A percentile compares a stretch with the other conserved stretches of the same genome.
Conservation (phyloP, 1,140 invertebrate genomes). For the Sitophilus oryzae region DNA sequence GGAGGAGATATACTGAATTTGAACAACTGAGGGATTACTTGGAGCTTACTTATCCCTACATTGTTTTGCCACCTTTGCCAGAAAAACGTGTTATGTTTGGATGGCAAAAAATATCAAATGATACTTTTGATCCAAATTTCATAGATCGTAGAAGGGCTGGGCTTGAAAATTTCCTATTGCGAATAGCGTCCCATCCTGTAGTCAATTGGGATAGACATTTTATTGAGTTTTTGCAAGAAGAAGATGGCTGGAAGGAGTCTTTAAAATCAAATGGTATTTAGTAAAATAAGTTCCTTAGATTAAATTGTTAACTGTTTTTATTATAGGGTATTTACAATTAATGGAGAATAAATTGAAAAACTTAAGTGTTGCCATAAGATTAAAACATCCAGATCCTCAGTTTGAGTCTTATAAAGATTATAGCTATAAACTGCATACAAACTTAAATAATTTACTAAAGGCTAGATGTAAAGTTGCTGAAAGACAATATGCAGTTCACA, state of each 20-base stretch:
- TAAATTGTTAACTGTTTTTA: too few species aligned
- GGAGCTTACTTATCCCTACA: conserved; percentile 68
- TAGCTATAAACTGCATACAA: conserved; percentile 65
- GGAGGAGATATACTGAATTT: conserved; percentile 81
- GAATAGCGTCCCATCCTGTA: conserved; percentile 67
- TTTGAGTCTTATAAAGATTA: conserved; percentile 75
- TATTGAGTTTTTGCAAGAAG: conserved; percentile 66
- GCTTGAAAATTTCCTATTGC: conserved; percentile 73
- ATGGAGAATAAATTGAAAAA: conserved; percentile 73
- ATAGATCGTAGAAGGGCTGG: conserved; percentile 72
- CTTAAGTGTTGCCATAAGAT: conserved; percentile 65
- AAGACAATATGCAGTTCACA: conserved; percentile 72
- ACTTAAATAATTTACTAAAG: conserved; percentile 52
- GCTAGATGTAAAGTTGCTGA: conserved; percentile 65
- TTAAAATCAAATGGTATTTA: conserved; percentile 63
- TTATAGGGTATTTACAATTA: conserved; percentile 53
- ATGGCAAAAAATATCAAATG: conserved; percentile 72
- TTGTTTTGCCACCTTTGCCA: conserved; percentile 73
- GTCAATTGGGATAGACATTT: conserved; percentile 73
- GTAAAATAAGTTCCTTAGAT: neutral
- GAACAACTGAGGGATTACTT: conserved; percentile 72
- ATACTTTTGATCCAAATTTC: conserved; percentile 82
- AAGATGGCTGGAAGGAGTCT: conserved; percentile 70
- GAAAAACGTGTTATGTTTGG: conserved; percentile 75
- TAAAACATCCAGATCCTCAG: conserved; percentile 66